Percentiles rank a stretch among this genome's conserved stretches.
phyloP scores from a whole-genome alignment of 23 tunicate genomes.

The Phallusia fumigata region DNA sequence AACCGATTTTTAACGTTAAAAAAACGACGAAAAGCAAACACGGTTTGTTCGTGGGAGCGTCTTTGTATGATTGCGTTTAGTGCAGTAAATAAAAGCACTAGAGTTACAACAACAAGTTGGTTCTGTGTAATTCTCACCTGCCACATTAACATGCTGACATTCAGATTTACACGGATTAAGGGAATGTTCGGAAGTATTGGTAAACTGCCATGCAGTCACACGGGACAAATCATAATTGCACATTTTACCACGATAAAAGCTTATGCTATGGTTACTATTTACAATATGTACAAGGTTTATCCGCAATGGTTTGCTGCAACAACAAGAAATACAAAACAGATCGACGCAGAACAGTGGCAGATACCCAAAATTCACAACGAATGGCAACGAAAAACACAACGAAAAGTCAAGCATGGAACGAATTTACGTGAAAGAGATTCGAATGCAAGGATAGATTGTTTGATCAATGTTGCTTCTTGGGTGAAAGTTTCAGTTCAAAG shows the following conservation, averaged over 20 bases:
- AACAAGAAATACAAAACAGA: not conserved
- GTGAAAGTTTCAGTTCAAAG: no score
- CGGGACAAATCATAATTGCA: no score
- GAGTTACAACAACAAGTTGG: no score
- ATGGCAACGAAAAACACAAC: not conserved
- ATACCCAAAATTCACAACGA: not conserved
- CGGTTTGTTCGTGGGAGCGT: not conserved
- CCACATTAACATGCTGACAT: no score
- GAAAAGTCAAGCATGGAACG: not conserved
- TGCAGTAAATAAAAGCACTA: not conserved
- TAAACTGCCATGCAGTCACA: no score
- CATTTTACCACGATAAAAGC: no score
- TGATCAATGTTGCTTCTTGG: no score
- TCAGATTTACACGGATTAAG: no score
- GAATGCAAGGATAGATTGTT: no score
- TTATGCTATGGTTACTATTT: not conserved
- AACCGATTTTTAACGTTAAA: no score
- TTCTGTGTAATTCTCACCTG: no score
- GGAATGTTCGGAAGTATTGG: no score
- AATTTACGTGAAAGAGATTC: not conserved
- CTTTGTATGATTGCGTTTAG: constrained; percentile 12
- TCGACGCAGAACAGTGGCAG: not conserved
- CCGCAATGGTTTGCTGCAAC: constrained; percentile 14
- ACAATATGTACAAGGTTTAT: not conserved
- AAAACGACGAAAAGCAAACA: not conserved